A percentile compares a stretch with the other conserved stretches of the same genome.
phyloP scores from a whole-genome alignment of 2,888 invertebrate species.

The Ashinkailepas kermadecensis region DNA sequence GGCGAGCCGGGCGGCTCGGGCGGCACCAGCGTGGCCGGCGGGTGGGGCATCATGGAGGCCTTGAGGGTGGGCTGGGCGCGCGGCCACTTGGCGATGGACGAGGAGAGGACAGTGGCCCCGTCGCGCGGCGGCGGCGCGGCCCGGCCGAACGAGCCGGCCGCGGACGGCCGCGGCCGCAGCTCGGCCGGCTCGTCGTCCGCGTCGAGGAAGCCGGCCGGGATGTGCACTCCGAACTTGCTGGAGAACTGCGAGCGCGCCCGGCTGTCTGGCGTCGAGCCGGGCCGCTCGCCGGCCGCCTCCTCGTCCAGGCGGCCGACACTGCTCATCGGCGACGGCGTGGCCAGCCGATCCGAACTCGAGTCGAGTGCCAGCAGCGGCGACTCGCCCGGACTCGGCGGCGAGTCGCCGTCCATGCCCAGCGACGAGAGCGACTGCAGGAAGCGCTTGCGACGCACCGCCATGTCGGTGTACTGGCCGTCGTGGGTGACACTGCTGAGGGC shows the following conservation, averaged over 20 bases:
- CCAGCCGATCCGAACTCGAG: background rate
- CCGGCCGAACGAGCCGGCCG: background rate
- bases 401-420: background rate
- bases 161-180: background rate
- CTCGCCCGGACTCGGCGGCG: constrained; percentile 12
- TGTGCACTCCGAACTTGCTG: constrained; percentile 13
- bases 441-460: background rate
- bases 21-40: background rate
- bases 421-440: constrained; percentile 3
- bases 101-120: background rate
- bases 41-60: background rate
- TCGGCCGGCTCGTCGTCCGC: constrained; percentile 1
- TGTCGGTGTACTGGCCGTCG: background rate
- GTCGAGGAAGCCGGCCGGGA: constrained; percentile 21
- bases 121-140: background rate
- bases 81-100: background rate
- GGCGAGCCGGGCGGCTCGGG: background rate
- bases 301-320: constrained; percentile 6
- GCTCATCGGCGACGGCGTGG: constrained; percentile 22
- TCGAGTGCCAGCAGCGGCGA: constrained; percentile 17
- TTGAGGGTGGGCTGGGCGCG: background rate
- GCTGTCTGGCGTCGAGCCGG: background rate
- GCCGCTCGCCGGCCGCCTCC: background rate
- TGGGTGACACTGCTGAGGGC: background rate
- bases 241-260: constrained; percentile 17